These are phyloP conservation scores for Panagrolaimus sp. DNA, from an alignment of 1,140 invertebrate species.

Conservation along the genomic window DNA sequence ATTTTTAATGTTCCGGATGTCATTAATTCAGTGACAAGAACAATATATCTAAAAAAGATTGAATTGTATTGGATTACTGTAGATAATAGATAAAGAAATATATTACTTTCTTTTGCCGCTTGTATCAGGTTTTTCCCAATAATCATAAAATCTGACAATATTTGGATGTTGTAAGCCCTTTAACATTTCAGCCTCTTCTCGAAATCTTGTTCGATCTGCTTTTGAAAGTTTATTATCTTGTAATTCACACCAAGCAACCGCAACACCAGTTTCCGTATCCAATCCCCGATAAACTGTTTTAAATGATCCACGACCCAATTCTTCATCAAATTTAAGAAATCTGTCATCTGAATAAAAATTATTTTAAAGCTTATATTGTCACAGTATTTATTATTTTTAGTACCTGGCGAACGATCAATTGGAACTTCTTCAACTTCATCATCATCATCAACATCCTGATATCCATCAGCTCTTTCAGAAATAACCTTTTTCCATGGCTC, in stretches of 20 bases:
- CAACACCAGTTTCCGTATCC: slow-evolving; percentile 93
- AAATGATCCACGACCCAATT: slow-evolving; percentile 95
- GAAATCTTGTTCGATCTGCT: slow-evolving; percentile 81
- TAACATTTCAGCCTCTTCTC: slow-evolving; percentile 98
- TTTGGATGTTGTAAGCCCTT: slow-evolving; percentile 98
- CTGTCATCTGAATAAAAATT: slow-evolving; percentile 68
- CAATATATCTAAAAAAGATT: slow-evolving; percentile 78
- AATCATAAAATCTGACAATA: slow-evolving; percentile 98
- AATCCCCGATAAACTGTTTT: slow-evolving; percentile 97
- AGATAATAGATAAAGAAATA: no score
- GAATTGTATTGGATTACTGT: no score
- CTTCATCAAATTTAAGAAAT: slow-evolving; percentile 97
- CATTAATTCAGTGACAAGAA: slow-evolving; percentile 98
- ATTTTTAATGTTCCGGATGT: slow-evolving; percentile 96
- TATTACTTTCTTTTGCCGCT: slow-evolving; percentile 68
- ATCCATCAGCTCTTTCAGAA: not conserved
- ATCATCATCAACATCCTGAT: slow-evolving; percentile 52
- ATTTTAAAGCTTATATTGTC: no score
- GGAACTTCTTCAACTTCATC: slow-evolving; percentile 58
- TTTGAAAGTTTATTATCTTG: slow-evolving; percentile 69
- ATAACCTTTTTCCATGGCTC: slow-evolving; percentile 15
- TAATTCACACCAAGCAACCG: slow-evolving; percentile 97
- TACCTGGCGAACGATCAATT: slow-evolving; percentile 57
- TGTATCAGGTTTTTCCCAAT: slow-evolving; percentile 84
- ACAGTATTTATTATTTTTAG: not conserved